Evolutionary conservation across 2,113 vertebrate species (phyloP), one percentile per base, ranked within the genome.

Genomic region (Cacatua alba): DNA sequence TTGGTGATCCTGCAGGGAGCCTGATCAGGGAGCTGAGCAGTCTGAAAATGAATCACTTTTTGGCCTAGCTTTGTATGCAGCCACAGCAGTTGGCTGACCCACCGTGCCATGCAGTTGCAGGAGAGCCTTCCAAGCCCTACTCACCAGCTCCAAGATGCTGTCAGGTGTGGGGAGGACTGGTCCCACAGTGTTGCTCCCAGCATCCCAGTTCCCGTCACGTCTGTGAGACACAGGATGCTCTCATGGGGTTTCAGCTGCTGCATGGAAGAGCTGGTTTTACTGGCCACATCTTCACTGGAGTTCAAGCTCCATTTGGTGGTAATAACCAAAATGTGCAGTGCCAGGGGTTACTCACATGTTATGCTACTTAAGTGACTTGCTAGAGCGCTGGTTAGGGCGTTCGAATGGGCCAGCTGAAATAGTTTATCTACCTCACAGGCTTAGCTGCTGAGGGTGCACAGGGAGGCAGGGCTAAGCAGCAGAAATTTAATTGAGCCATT

Each of bases 171-270:
- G 37, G 39, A 69, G 11, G 76, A 77, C 41, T 35, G 24, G 5
- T 49, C 1, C 1, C 2, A 0, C 8, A 6, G 7, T 16, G 10
- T 24, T 3, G 1, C 24, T 75, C 13, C 29, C 29, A 70, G 31
- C 23, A 63, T 28, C 49, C 16, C 26, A 2, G 18, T 35, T 81
- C 55, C 37, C 51, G 21, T 23, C 46, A 29, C 0, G 0, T 26
- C 52, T 28, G 39, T 19, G 57, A 60, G 43, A 39, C 53, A 37
- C 2, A 4, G 69, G 49, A 13, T 41, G 28, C 67, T 57, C 44
- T 33, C 1, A 0, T 7, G 13, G 41, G 19, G 8, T 69, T 77
- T 70, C 59, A 86, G 28, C 9, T 2, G 1, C 12, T n/a, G 44
- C 10, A 17, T 20, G 26, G 67, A 75, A 82, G 17, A 68, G 29